Base-by-base conservation (phyloP, 2,797 vertebrate species). In the Gymnoscopelus microlampas region DNA sequence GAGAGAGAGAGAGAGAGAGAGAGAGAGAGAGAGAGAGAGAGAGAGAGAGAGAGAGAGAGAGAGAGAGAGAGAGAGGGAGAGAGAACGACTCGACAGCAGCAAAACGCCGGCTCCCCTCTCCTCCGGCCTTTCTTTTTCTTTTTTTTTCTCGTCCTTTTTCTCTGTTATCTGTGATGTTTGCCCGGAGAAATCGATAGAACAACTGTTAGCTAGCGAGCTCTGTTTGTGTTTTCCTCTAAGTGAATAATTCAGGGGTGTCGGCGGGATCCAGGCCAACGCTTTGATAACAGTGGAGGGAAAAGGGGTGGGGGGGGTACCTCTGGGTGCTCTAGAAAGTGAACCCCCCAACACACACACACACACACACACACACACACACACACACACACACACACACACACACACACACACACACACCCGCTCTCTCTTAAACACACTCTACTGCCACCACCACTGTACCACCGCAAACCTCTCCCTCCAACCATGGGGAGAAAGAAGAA, bases 161-260 rank as follows among this genome's bases (percentile, higher is more conserved):
- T 85, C 79, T 86, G 77, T 86, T 85, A 86, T 82, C 84, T 88
- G 82, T 86, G 85, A 86, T 86, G 81, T 87, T 29, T 86, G 81
- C 77, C 69, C 85, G 73, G 66, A 84, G 71, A 87, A 88, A 92
- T 92, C 90, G 81, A 90, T 91, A 85, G 53, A 85, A 85, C 83
- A 86, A 86, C 82, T 85, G 86, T 87, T 29, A 85, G 85, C 85
- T 73, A 64, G 68, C 72, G 63, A 83, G 82, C 86, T 83, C 84
- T 88, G 84, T 85, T 87, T 85, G 88, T 89, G 82, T 87, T 85
- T 84, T 80, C 60, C 73, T 86, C 70, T 75, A 82, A 87, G 82
- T 86, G 86, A 91, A 93, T 91, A 89, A 90, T 91, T 91, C 77
- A 90, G 77, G 79, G 80, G 74, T 81, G 77, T 89, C 80, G 74